Evolutionary conservation across 2,888 invertebrate species (phyloP).

Genomic region (Cryptocephalus moraei): DNA sequence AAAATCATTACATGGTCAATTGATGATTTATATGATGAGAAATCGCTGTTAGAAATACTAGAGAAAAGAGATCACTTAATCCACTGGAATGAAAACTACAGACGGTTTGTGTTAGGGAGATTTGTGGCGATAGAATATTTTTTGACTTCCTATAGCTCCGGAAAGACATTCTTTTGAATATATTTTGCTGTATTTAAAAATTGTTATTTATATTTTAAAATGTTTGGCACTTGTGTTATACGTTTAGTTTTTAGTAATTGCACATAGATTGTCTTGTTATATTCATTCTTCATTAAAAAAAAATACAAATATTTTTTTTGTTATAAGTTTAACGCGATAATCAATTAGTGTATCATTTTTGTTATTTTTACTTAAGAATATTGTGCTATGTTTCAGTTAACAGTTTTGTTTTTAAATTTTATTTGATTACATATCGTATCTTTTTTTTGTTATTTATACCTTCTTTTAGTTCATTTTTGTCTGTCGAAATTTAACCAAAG

Average conservation of each 20-base stretch:
- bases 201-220: background rate
- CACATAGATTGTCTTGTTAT: conserved; percentile 5
- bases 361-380: conserved; percentile 14
- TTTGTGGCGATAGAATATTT: no score
- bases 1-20: no score
- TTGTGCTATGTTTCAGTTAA: conserved; percentile 26
- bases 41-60: no score
- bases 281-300: conserved; percentile 17
- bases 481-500: conserved; percentile 14
- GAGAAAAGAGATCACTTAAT: no score
- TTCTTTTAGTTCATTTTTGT: conserved; percentile 7
- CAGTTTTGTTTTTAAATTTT: conserved; percentile 28
- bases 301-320: conserved; percentile 18
- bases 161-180: no score
- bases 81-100: no score
- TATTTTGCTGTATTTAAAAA: no score
- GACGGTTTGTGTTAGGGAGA: no score
- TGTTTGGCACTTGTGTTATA: background rate
- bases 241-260: background rate
- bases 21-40: no score
- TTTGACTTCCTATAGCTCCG: no score
- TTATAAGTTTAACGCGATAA: conserved; percentile 17
- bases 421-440: conserved; percentile 17
- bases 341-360: conserved; percentile 14
- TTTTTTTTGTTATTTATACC: conserved; percentile 11